Base-by-base conservation (phyloP, 1,140 invertebrate species). In the Caerostris darwini region DNA sequence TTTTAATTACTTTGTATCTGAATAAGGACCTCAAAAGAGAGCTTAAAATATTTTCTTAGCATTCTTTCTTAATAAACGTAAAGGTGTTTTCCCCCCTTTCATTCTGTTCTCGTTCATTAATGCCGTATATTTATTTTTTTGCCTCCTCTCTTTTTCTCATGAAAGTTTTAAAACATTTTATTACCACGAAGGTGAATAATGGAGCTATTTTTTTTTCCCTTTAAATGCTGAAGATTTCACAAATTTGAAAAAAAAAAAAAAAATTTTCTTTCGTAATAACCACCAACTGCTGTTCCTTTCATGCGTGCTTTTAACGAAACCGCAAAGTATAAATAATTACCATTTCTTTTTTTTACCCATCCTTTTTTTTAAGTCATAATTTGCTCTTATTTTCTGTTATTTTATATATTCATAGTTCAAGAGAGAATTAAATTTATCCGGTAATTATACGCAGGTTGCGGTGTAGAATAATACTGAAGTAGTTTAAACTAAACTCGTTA, bases 1-100 rank as follows among this genome's bases (percentile, higher is more conserved):
- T 88, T 87, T 88, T 88, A 88, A 88, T 88, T 88, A 88, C 86
- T 64, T 67, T 88, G 50, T 88, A 88, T 88, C 86, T 64, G 53
- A 57, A n/a, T 85, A 58, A 58, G 14, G 54, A 34, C 17, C 82
- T 57, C 57, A 56, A 85, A 34, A 77, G 71, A 77, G 19, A 67
- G 58, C 61, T 61, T 88, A 50, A 67, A 88, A 88, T 67, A 88
- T 88, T 88, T 88, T 88, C 58, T 88, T 88, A 56, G 57, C 82
- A 67, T 88, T 88, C 61, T 64, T 88, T 67, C 34, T 50, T 64
- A 67, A 88, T 88, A 67, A 88, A 88, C 50, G 61, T 56, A 77
- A 77, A 77, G 71, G 71, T 77, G 34, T 5, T 10, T 50, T 34
- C 67, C 67, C 67, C 34, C n/a, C 34, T 77, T 77, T 34, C 19